Conservation (phyloP, 1,140 invertebrate genomes). For the Armadillidium nasatum region DNA sequence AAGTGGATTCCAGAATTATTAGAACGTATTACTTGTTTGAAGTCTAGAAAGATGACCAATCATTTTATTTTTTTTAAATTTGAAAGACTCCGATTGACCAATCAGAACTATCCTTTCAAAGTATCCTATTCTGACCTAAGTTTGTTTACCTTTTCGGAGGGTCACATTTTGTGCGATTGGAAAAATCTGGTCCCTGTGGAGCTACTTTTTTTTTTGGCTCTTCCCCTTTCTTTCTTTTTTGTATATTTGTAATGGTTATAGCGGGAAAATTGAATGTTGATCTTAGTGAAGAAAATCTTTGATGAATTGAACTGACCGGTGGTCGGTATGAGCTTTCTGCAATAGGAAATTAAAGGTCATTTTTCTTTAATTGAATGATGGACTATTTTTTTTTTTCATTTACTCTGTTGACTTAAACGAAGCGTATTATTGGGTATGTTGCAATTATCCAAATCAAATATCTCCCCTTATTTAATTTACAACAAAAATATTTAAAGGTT, state of each 20-base stretch:
- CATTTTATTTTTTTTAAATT: neutral
- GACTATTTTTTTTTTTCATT: neutral
- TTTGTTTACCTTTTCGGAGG: neutral
- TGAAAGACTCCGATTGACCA: neutral
- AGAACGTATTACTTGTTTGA: neutral
- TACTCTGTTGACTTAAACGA: neutral
- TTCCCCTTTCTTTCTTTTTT: neutral
- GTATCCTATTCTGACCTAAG: neutral
- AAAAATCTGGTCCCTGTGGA: neutral
- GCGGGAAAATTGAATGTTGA: conserved; percentile 8
- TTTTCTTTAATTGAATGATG: neutral
- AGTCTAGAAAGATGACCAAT: neutral
- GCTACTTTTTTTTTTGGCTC: neutral
- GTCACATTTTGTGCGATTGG: conserved; percentile 4
- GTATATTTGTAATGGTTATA: neutral
- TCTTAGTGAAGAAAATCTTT: conserved; percentile 1
- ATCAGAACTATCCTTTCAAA: neutral
- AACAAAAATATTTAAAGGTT: neutral
- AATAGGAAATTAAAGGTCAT: neutral
- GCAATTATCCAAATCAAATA: conserved; percentile 8
- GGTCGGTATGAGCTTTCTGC: neutral
- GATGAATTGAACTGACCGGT: conserved; percentile 1
- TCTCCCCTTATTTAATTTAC: neutral
- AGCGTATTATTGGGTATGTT: neutral
- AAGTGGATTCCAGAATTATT: neutral